A percentile compares a stretch with the other conserved stretches of the same genome.
Conservation (phyloP, 2,888 invertebrate species). For the Drosophila emarginata region DNA sequence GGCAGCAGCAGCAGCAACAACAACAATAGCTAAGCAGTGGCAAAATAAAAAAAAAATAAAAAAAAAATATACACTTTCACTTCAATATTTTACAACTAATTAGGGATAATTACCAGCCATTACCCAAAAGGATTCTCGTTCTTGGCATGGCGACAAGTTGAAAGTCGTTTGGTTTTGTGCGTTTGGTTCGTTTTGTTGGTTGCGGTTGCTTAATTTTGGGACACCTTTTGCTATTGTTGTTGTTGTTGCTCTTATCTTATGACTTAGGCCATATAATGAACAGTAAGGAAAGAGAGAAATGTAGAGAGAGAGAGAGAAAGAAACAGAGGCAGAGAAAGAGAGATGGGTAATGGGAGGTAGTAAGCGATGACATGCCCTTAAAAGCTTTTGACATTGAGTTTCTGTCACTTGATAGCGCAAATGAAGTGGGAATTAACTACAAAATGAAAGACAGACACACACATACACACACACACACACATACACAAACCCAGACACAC, state of each 20-base stretch:
- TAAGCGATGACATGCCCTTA: neutral
- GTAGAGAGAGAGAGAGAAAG: slow-evolving; percentile 7
- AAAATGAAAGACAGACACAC: neutral
- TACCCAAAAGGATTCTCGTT: slow-evolving; percentile 36
- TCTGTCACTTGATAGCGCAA: slow-evolving; percentile 21
- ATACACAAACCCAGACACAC: no score
- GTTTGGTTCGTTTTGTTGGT: slow-evolving; percentile 3
- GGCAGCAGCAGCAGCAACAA: no score
- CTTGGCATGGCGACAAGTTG: slow-evolving; percentile 34
- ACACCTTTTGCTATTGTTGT: slow-evolving; percentile 9
- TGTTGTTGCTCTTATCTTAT: slow-evolving; percentile 13
- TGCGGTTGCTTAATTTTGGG: slow-evolving; percentile 9
- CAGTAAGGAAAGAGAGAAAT: slow-evolving; percentile 16
- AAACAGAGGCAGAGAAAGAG: neutral
- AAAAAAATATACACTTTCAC: slow-evolving; percentile 47
- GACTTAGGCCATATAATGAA: slow-evolving; percentile 23
- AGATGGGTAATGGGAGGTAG: neutral
- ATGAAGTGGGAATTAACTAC: slow-evolving; percentile 8
- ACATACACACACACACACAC: neutral
- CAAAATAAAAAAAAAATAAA: slow-evolving; percentile 6
- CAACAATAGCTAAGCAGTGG: no score
- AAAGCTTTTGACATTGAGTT: slow-evolving; percentile 9
- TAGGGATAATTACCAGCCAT: slow-evolving; percentile 65
- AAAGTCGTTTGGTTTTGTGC: slow-evolving; percentile 19
- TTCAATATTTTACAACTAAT: slow-evolving; percentile 69